These are phyloP conservation scores for Ptyas mucosa DNA, from an alignment of 2,113 vertebrate genomes.

Conservation along the genomic window DNA sequence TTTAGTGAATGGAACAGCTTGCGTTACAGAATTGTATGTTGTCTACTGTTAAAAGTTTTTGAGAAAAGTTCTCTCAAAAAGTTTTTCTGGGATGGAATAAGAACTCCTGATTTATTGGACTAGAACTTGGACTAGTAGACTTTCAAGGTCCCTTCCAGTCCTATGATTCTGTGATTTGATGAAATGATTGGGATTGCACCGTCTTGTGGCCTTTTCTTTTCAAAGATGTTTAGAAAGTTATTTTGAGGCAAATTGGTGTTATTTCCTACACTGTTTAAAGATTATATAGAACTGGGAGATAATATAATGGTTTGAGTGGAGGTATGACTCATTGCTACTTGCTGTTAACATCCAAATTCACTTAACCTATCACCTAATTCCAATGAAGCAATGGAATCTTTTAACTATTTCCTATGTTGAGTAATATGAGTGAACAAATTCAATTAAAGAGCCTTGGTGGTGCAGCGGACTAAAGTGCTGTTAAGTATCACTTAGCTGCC, in stretches of 20 bases:
- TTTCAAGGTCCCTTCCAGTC: too few species aligned
- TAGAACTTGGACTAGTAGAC: too few species aligned
- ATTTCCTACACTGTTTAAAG: neutral
- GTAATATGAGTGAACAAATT: neutral
- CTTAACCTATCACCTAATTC: neutral
- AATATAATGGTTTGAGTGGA: neutral
- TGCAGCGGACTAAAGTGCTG: too few species aligned
- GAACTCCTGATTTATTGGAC: too few species aligned
- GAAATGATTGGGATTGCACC: neutral
- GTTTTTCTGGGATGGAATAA: too few species aligned
- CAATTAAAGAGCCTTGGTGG: too few species aligned
- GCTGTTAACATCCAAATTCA: neutral
- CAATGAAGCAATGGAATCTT: neutral
- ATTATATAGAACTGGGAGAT: neutral
- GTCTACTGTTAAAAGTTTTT: too few species aligned
- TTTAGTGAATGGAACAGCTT: too few species aligned
- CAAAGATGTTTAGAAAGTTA: neutral
- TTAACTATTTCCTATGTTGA: neutral
- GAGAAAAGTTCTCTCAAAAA: too few species aligned
- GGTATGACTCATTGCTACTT: neutral
- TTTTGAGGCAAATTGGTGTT: neutral
- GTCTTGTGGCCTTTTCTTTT: neutral
- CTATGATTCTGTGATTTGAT: too few species aligned
- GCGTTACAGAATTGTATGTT: too few species aligned
- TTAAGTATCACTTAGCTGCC: too few species aligned